Base-by-base conservation (phyloP, 1,140 invertebrate species). In the Drepana arcuata region DNA sequence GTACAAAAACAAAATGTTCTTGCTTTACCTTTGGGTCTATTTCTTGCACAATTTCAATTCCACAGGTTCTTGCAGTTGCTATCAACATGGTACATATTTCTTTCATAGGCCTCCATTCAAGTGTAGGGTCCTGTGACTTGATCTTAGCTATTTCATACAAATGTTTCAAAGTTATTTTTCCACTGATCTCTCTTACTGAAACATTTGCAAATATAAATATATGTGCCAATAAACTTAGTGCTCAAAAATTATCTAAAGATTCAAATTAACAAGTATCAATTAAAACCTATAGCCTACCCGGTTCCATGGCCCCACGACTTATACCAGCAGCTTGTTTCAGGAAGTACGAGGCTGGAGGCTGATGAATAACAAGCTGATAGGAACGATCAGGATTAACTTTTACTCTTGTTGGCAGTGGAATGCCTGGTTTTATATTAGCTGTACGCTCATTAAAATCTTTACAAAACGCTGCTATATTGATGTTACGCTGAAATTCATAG, bases 401-500 rank as follows among this genome's bases (percentile, higher is more conserved):
- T 6, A 97, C 88, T 56, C 90, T 86, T 39, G 89, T 91, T 1
- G 96, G 96, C 30, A 99, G 56, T 6, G 96, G 96, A 44, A 97
- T 91, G 11, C 97, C 98, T 72, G 92, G 90, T 74, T 96, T 99
- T 13, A 97, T 92, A 56, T 98, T 87, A 38, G 91, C 92, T 1
- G 98, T 99, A 69, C 87, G 91, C 60, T 95, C 92, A 84, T 99
- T 99, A 57, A 99, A 99, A 53, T 99, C 98, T 85, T 99, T 99
- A 66, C 95, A 97, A 84, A 99, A 99, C 30, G 91, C 89, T 29
- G 93, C 91, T 58, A 99, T 98, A 69, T 99, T 99, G 16, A 99
- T 91, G 26, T 95, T 95, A 65, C 95, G 89, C 94, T 98, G 67
- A 78, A 85, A 71, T 34, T 49, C 42, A 24, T 24, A 38, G 16